Base-by-base conservation (phyloP, 2,888 invertebrate species). In the Willowsia nigromaculata region DNA sequence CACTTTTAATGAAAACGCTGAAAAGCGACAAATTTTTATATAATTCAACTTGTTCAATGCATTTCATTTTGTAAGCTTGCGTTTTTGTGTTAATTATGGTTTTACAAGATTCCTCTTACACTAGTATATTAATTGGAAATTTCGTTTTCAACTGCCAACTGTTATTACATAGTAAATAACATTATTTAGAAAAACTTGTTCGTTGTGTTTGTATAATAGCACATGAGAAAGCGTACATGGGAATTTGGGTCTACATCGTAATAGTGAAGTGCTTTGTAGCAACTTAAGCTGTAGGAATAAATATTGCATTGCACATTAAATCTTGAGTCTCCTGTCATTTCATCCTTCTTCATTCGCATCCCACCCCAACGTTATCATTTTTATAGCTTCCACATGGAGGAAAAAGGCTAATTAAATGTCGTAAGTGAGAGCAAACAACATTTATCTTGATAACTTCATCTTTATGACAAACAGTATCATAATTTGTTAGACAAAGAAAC, bases 381-480 rank as follows among this genome's bases (percentile, higher is more conserved):
- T 40, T 53, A 65, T 37, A 65, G 37, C 65, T 33, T 65, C 37
- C 37, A 82, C 40, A 25, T 62, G 59, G 33, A 83, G 53, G 68
- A 27, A 13, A 13, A 33, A 56, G 71, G 56, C 76, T 85, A 85
- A 85, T 85, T 78, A 85, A 47, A 65, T 33, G 78, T 78, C 78
- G 30, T 50, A 85, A 78, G 47, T 62, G 78, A 65, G 50, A 37
- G 50, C 33, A 85, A 85, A 85, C 22, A 76, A 15, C 11, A 85
- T 85, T 62, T 76, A 56, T 85, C 76, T 85, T 85, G 85, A 85
- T 85, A 85, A 59, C 53, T 22, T 62, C 65, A 85, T 85, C 85
- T 80, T 62, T 62, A 30, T n/a, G 15, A 62, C 27, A 6, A 25
- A 27, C 62, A 30, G 30, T 22, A 56, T 56, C 53, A 22, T 56